These are phyloP conservation scores for Drosophila gunungcola DNA, from an alignment of 1,140 invertebrate genomes.

Conservation along the genomic window DNA sequence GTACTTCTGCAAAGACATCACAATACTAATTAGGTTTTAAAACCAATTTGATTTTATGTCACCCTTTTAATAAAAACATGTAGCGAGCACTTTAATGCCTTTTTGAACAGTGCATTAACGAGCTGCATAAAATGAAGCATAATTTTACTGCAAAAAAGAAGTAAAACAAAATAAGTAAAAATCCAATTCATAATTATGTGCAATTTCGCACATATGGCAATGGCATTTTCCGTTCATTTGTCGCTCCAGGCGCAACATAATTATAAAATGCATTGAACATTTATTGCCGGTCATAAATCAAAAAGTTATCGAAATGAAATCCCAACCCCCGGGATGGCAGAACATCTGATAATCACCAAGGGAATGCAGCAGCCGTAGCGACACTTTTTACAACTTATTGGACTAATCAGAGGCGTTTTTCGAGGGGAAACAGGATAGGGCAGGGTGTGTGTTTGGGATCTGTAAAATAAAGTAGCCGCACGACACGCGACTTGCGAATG, in stretches of 20 bases:
- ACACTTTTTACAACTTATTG: slow-evolving; percentile 84
- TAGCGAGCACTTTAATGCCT: neutral
- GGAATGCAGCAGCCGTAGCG: slow-evolving; percentile 54
- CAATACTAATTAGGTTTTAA: neutral
- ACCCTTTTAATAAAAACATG: neutral
- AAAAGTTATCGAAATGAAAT: slow-evolving; percentile 75
- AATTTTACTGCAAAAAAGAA: slow-evolving; percentile 21
- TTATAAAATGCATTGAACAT: slow-evolving; percentile 80
- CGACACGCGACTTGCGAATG: slow-evolving; percentile 63
- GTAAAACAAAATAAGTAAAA: slow-evolving; percentile 1
- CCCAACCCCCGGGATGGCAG: slow-evolving; percentile 18
- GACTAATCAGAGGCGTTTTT: slow-evolving; percentile 64
- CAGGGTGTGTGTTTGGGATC: slow-evolving; percentile 10
- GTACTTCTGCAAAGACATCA: neutral
- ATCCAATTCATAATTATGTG: slow-evolving; percentile 50
- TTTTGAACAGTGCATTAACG: slow-evolving; percentile 4
- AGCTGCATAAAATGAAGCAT: slow-evolving; percentile 12
- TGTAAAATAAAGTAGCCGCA: slow-evolving; percentile 55
- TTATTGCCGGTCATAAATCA: slow-evolving; percentile 83
- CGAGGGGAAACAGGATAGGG: neutral
- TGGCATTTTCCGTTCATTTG: slow-evolving; percentile 46
- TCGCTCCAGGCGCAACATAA: slow-evolving; percentile 55
- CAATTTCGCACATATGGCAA: slow-evolving; percentile 67
- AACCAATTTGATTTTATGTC: neutral
- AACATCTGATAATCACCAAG: slow-evolving; percentile 67